Percentiles rank a stretch among this genome's conserved stretches.
phyloP scores from a whole-genome alignment of 2,797 vertebrate species.

The Eidolon dupreanum region DNA sequence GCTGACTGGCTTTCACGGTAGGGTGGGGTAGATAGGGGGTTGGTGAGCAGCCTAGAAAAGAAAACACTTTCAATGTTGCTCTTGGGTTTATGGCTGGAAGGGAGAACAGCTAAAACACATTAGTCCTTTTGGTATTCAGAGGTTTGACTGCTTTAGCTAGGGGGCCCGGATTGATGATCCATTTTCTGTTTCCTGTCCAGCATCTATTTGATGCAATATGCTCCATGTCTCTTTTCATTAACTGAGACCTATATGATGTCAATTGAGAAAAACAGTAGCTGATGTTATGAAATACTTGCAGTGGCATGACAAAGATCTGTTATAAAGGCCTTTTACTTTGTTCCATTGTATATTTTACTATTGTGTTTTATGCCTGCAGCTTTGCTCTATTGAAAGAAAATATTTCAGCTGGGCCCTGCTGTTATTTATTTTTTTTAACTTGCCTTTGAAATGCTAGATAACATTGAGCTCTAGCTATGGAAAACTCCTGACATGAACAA shows the following conservation, averaged over 20 bases:
- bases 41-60: conserved; percentile 70
- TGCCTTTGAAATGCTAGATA: conserved; percentile 79
- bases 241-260: conserved; percentile 89
- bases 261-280: conserved; percentile 89
- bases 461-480: conserved; percentile 70
- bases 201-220: conserved; percentile 93
- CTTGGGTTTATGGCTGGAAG: conserved; percentile 82
- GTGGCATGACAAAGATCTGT: conserved; percentile 84
- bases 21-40: conserved; percentile 71
- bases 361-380: conserved; percentile 88
- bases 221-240: conserved; percentile 94
- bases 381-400: conserved; percentile 80
- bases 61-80: conserved; percentile 75
- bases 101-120: conserved; percentile 89
- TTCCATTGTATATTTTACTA: conserved; percentile 89
- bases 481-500: conserved; percentile 67
- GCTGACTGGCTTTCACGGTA: conserved; percentile 86
- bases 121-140: conserved; percentile 88
- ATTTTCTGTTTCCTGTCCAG: conserved; percentile 89
- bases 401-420: conserved; percentile 83
- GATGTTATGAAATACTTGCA: conserved; percentile 85
- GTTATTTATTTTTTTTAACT: conserved; percentile 67
- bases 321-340: conserved; percentile 85
- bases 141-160: conserved; percentile 91
- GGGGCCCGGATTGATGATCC: conserved; percentile 91